Percentiles rank a stretch among this genome's conserved stretches.
Evolutionary conservation across 53 echinoderm and acorn worm genomes (phyloP).

Genomic region (Temnopleurus reevesii): DNA sequence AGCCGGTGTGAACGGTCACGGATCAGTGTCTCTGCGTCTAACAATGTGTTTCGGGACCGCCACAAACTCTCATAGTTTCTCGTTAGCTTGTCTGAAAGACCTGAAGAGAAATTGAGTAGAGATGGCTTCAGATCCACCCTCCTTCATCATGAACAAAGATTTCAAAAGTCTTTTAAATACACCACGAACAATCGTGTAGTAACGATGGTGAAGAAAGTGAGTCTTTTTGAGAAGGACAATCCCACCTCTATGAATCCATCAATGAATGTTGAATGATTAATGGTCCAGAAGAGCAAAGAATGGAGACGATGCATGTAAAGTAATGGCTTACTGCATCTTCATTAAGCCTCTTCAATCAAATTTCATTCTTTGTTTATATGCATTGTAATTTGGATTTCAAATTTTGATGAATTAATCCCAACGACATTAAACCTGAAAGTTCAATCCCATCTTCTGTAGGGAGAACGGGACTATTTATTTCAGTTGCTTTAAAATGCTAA

Average conservation of each 20-base stretch:
- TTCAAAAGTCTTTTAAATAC: neutral
- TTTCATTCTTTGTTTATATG: no score
- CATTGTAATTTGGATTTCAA: no score
- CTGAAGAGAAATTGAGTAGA: neutral
- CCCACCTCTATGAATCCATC: neutral
- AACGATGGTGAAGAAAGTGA: neutral
- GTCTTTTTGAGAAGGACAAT: neutral
- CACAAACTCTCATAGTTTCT: constrained; percentile 30
- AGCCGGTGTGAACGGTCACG: constrained; percentile 58
- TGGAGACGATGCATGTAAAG: no score
- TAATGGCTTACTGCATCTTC: no score
- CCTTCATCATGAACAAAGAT: constrained; percentile 6
- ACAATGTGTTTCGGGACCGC: neutral
- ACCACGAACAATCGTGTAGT: neutral
- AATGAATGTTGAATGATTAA: no score
- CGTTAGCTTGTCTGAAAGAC: constrained; percentile 52
- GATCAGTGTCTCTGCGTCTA: neutral
- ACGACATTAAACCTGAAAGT: no score
- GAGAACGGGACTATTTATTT: no score
- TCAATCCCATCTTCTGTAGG: no score
- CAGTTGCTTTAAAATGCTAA: no score
- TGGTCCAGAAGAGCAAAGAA: no score
- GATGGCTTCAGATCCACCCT: neutral
- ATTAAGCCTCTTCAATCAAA: no score
- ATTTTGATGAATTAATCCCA: no score